These are phyloP conservation scores for Bradypodion pumilum DNA, from an alignment of 2,797 vertebrate genomes.

Conservation along the genomic window DNA sequence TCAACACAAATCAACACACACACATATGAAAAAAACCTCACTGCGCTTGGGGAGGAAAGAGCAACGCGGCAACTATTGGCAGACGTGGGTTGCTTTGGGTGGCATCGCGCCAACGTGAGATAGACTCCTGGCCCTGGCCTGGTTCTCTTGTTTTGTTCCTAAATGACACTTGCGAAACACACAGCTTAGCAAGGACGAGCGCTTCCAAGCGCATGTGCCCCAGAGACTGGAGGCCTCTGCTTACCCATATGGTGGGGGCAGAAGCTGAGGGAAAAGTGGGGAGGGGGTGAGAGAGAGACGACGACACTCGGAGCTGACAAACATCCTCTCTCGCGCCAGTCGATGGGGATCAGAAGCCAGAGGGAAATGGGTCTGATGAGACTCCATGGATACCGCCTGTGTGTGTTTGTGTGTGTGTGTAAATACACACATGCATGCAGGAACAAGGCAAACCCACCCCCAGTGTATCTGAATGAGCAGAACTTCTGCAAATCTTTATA, in stretches of 20 bases:
- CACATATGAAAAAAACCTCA: neutral
- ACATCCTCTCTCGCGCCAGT: conserved; percentile 39
- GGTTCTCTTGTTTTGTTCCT: conserved; percentile 50
- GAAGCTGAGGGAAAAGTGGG: conserved; percentile 29
- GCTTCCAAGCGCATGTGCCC: conserved; percentile 42
- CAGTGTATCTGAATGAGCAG: neutral
- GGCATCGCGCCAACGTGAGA: conserved; percentile 2
- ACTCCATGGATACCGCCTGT: neutral
- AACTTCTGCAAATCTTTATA: neutral
- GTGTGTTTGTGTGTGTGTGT: neutral
- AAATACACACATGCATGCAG: too few species aligned
- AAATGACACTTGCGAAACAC: conserved; percentile 53
- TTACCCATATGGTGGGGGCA: conserved; percentile 36
- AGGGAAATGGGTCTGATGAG: conserved; percentile 15
- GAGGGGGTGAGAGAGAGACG: conserved; percentile 27
- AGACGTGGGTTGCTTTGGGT: conserved; percentile 28
- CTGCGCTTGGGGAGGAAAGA: conserved; percentile 32
- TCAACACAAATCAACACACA: conserved; percentile 36
- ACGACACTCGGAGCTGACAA: conserved; percentile 13
- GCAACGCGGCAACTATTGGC: conserved; percentile 43
- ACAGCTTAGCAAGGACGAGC: conserved; percentile 40
- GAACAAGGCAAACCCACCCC: too few species aligned
- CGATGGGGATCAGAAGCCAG: conserved; percentile 63
- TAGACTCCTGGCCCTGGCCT: conserved; percentile 35
- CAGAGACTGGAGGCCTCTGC: conserved; percentile 57